Evolutionary conservation across 2,797 vertebrate species (phyloP).

Genomic region (Carcharodon carcharias): DNA sequence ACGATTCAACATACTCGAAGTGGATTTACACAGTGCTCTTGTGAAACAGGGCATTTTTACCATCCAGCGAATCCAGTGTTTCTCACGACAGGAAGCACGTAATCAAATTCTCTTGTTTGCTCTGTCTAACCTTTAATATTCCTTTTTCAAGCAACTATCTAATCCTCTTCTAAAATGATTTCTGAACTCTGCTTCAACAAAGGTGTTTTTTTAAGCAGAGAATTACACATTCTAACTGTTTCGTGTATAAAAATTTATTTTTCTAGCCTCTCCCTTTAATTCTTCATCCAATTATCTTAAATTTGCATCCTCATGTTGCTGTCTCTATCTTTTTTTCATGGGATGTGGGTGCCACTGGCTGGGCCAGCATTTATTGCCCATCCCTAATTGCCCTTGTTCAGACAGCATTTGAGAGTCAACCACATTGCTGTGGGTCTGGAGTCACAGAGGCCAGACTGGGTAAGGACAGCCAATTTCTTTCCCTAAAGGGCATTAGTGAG

Average conservation of each 20-base stretch:
- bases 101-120: not conserved
- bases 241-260: not conserved
- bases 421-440: too few species aligned
- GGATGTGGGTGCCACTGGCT: too few species aligned
- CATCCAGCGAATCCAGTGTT: not conserved
- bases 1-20: not conserved
- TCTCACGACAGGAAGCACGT: not conserved
- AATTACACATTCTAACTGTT: not conserved
- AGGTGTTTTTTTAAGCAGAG: too few species aligned
- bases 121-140: not conserved
- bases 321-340: too few species aligned
- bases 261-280: not conserved
- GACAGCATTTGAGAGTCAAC: too few species aligned
- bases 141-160: not conserved
- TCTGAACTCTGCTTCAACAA: not conserved
- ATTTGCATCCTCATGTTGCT: not conserved
- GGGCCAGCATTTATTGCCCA: too few species aligned
- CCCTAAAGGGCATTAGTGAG: too few species aligned
- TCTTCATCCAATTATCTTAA: not conserved
- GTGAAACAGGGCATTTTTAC: not conserved
- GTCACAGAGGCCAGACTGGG: too few species aligned
- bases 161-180: not conserved
- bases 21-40: not conserved
- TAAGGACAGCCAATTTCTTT: too few species aligned
- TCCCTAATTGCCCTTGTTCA: too few species aligned